Evolutionary conservation across 1,140 invertebrate species (phyloP).

Genomic region (Geopemphigus sp.): DNA sequence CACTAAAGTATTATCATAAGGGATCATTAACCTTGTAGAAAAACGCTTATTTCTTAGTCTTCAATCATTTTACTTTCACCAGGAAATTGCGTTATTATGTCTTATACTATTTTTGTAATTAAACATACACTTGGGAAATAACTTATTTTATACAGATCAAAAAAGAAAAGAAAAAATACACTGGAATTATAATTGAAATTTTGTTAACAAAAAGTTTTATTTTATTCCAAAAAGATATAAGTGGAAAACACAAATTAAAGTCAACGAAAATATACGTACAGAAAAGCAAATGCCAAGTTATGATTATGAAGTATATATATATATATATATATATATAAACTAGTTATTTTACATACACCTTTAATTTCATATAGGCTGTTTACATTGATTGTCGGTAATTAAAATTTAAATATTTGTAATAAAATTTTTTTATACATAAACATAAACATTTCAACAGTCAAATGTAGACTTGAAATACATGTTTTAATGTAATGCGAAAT

Average conservation of each 20-base stretch:
- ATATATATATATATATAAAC: not conserved
- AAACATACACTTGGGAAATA: not conserved
- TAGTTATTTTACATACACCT: not conserved
- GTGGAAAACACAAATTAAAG: no score
- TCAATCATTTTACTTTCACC: constrained; percentile 28
- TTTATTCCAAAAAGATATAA: no score
- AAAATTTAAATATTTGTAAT: not conserved
- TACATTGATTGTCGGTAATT: not conserved
- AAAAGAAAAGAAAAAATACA: no score
- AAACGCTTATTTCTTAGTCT: not conserved
- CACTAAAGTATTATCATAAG: not conserved
- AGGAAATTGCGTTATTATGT: constrained; percentile 24
- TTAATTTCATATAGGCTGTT: not conserved
- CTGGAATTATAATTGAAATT: no score
- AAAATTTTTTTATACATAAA: not conserved
- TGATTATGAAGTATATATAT: not conserved
- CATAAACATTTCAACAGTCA: not conserved
- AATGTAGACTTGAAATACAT: not conserved
- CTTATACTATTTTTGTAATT: not conserved
- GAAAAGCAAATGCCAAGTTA: no score
- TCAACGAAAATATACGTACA: no score
- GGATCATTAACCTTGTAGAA: not conserved
- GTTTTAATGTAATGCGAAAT: not conserved
- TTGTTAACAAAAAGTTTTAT: no score
- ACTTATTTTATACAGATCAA: no score